Conservation (phyloP, 2,113 vertebrate genomes). For the Spheniscus mendiculus region DNA sequence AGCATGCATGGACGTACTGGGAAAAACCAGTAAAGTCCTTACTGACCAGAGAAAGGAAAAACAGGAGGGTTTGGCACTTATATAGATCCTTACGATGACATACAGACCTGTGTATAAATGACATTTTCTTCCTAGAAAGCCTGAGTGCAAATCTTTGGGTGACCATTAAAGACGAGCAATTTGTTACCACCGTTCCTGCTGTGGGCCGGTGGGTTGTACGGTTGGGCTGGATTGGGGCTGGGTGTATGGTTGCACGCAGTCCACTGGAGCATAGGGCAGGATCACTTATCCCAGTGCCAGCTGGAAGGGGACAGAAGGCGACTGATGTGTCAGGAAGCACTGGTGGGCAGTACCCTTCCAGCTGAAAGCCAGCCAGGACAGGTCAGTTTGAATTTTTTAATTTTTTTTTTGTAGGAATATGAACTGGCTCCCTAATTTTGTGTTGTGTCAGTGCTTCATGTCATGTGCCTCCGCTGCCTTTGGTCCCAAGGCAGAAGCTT, state of each 20-base stretch:
- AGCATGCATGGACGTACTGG: not conserved
- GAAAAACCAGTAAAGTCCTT: not conserved
- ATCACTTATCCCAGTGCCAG: not conserved
- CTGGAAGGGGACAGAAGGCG: not conserved
- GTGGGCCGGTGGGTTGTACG: accelerated
- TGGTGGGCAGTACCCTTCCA: not conserved
- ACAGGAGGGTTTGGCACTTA: not conserved
- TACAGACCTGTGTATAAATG: not conserved
- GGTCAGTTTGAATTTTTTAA: not conserved
- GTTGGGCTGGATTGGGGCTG: not conserved
- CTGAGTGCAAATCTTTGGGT: not conserved
- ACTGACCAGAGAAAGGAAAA: not conserved
- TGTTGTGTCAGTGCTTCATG: accelerated
- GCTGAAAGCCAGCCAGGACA: not conserved
- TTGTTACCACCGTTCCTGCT: accelerated
- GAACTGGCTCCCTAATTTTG: too few species aligned
- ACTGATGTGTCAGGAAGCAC: not conserved
- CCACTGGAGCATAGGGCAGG: not conserved
- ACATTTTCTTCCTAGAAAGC: not conserved
- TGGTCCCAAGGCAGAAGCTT: not conserved
- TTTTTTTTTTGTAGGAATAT: not conserved
- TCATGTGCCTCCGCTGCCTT: not conserved
- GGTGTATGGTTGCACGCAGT: accelerated
- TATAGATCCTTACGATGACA: not conserved
- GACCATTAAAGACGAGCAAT: not conserved